Base-by-base conservation (phyloP, 2,888 invertebrate genomes). In the Drosophila robusta region DNA sequence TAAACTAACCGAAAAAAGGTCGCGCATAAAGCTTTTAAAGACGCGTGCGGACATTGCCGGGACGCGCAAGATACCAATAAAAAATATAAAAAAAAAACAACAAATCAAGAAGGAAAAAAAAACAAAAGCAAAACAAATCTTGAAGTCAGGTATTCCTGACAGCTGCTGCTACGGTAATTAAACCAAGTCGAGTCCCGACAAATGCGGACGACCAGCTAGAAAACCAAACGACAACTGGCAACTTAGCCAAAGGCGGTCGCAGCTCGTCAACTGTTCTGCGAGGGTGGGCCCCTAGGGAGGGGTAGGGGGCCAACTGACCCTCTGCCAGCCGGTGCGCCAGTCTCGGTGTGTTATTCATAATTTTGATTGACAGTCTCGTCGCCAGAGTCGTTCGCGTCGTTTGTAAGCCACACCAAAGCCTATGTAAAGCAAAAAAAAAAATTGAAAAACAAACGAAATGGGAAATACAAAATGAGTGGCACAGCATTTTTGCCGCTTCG, bases 1-100 rank as follows among this genome's bases (percentile, higher is more conserved):
- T 9, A n/a, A 56, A 90, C 91, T 55, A 80, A 92, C 91, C 91
- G 92, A 91, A 89, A 92, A 92, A 46, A 92, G 81, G 60, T 91
- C 92, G 11, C 92, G 89, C 56, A 92, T 87, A 69, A 91, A 91
- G 72, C 84, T 90, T 77, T 86, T 90, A 42, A 92, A 78, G 47
- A 89, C 87, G 34, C 91, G 83, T 65, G 89, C 89, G 4, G 90
- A 90, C 91, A 91, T 91, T 60, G 49, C 60, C 18, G 18, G 18
- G 42, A 47, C 16, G 42, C 42, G 24, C 32, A 6, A 46, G 44
- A 11, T 39, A 14, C 9, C 6, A 34, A 26, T 44, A 4, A 16
- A 4, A 11, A 29, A 39, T 18, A 18, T 9, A 16, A 24, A 38
- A 9, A 0, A 1, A 46, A 49, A 41, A 34, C 38, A 8, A 22